Evolutionary conservation across 2,888 invertebrate species (phyloP).

Genomic region (Epistrophella euchroma): DNA sequence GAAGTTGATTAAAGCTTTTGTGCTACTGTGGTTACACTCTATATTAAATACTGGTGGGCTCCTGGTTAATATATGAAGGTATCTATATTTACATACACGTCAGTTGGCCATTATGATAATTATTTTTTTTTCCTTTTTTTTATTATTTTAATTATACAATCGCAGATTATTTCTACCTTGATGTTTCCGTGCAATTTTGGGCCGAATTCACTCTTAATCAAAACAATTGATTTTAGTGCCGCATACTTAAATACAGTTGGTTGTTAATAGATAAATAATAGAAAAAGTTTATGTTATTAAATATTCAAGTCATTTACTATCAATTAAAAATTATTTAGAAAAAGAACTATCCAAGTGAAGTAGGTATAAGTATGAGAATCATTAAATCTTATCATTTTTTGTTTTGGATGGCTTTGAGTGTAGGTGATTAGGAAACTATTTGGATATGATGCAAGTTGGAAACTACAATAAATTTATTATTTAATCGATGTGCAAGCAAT

Average conservation of each 20-base stretch:
- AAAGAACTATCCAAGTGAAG: constrained; percentile 43
- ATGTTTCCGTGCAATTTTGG: constrained; percentile 70
- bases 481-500: neutral
- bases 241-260: neutral
- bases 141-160: constrained; percentile 59
- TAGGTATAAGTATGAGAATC: constrained; percentile 14
- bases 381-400: constrained; percentile 6
- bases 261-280: neutral
- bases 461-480: neutral
- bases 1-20: constrained; percentile 22
- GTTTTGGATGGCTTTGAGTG: neutral
- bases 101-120: constrained; percentile 61
- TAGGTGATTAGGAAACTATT: neutral
- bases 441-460: constrained; percentile 15
- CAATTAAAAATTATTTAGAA: constrained; percentile 41
- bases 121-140: constrained; percentile 38
- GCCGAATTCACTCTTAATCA: constrained; percentile 47
- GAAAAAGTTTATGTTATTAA: constrained; percentile 31
- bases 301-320: constrained; percentile 56
- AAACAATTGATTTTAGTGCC: constrained; percentile 49
- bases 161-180: constrained; percentile 57
- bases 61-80: neutral
- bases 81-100: constrained; percentile 59
- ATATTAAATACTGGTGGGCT: constrained; percentile 34
- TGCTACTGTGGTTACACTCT: constrained; percentile 34